Base-by-base conservation (phyloP, 2,797 vertebrate species). In the Rhabdophis nuchalis region DNA sequence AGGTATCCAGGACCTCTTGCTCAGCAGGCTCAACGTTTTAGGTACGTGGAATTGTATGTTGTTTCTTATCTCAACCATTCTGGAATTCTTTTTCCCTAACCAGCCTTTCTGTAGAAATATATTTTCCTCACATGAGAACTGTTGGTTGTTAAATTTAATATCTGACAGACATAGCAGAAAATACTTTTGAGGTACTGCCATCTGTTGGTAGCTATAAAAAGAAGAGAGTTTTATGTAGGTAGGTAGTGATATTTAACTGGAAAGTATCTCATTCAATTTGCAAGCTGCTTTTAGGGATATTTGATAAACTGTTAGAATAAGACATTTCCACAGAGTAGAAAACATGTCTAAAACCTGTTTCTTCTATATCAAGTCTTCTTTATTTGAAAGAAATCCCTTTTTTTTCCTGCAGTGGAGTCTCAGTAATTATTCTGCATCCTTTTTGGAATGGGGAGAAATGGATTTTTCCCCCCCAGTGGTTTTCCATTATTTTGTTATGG, bases 1-100 rank as follows among this genome's bases (percentile, higher is more conserved):
- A 98, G 99, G 96, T 99, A 99, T 97, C 99, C 99, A 0, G 98
- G 99, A 96, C 99, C 99, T 89, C 98, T 99, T 94, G 98, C 98
- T 96, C 99, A 99, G 97, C 99, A 99, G 97, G 99, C 99, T 96
- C 99, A 99, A 93, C 98, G 99, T 96, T 99, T 99, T 98, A 98
- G 99, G 99, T 99, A 98, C 97, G 97, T 97, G 58, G 91, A 46
- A 1, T 20, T 94, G 46, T 1, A 36, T 88, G 10, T 1, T 90
- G 4, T 94, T 46, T 92, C 20, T 1, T 50, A 91, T 53, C 57
- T 87, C 2, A 93, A 72, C 46, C 16, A 82, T 88, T 90, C 68
- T 1, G 27, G 36, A 60, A 14, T 85, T 68, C 20, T 57, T 56
- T 6, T 46, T 87, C 1, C 58, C 60, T 9, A 3, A 0, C 82